Evolutionary conservation across 1,140 invertebrate genomes (phyloP).

Genomic region (Drosophila sp.): DNA sequence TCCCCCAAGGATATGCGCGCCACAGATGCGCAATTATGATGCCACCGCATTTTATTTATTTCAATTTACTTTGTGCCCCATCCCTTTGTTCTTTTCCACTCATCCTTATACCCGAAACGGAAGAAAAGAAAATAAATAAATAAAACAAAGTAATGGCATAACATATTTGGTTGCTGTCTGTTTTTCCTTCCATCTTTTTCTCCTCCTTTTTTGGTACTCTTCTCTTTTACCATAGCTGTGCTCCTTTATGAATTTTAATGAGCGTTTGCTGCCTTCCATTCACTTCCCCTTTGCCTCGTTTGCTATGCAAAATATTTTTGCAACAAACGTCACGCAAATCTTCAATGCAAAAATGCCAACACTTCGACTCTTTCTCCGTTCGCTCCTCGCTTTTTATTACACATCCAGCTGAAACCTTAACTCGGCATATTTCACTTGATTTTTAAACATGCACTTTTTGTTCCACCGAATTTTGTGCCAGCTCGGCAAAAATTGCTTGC

Average conservation of each 20-base stretch:
- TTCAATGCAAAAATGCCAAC: conserved; percentile 66
- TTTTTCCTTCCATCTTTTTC: conserved; percentile 24
- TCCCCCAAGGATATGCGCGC: conserved; percentile 43
- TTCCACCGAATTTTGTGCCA: conserved; percentile 40
- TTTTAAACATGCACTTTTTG: conserved; percentile 53
- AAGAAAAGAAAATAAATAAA: conserved; percentile 27
- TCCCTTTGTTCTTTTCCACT: too few relatives aligned
- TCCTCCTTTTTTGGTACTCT: conserved; percentile 22
- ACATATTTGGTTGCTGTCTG: conserved; percentile 38
- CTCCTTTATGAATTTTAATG: conserved; percentile 79
- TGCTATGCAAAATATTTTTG: conserved; percentile 64
- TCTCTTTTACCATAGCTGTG: conserved; percentile 39
- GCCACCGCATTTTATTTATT: conserved; percentile 74
- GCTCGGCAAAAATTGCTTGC: conserved; percentile 55
- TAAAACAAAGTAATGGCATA: conserved; percentile 51
- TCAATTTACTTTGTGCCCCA: conserved; percentile 63
- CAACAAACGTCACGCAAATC: conserved; percentile 70
- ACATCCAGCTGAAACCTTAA: not conserved
- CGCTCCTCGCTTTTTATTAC: not conserved
- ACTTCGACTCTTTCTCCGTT: conserved; percentile 27
- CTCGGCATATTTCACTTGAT: conserved; percentile 50
- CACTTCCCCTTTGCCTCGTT: conserved; percentile 51
- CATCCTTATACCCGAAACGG: not conserved
- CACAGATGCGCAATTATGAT: conserved; percentile 70
- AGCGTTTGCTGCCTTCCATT: conserved; percentile 44